Evolutionary conservation across 2,888 invertebrate species (phyloP), one percentile per base, ranked within the genome.

Genomic region (Zygothrica quintamaculata): DNA sequence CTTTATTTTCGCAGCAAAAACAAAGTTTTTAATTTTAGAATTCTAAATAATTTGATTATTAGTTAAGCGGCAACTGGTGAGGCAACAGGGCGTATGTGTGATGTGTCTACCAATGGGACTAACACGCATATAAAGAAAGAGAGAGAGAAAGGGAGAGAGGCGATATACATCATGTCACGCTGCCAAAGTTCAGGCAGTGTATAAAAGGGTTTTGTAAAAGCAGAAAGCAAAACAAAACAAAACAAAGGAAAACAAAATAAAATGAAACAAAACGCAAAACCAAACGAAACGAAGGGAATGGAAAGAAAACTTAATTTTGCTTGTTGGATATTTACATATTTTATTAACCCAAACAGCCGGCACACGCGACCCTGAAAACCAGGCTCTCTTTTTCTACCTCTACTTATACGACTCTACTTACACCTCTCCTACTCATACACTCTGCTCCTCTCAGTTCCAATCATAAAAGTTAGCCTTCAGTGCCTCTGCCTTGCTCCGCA

Each of bases 271-370:
- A n/a, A n/a, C n/a, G n/a, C n/a, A n/a, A n/a, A n/a, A n/a, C n/a
- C n/a, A n/a, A n/a, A n/a, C n/a, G 37, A 15, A 13, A 37, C 6
- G 8, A 7, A 26, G 42, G 56, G 66, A 50, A 36, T 61, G 26
- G 53, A 66, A 68, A 39, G 50, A 67, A 80, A 80, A 85, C 80
- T 82, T 82, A 80, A 80, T 85, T 80, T 80, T 75, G 73, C 51
- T 61, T 69, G 72, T 56, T 61, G 61, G 57, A 82, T 70, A 82
- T 80, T 80, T 80, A 82, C 85, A 80, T 80, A 80, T 80, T 80
- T 80, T 80, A 85, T 80, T 82, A 80, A 85, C 80, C 67, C 65
- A 73, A 84, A 65, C 84, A 84, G 82, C 68, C 71, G 82, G 68
- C 78, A 61, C 60, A 72, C 73, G 77, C 56, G 50, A 31, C 80